These are phyloP conservation scores for Aphodius sticticus DNA, from an alignment of 2,888 invertebrate genomes.

Conservation along the genomic window DNA sequence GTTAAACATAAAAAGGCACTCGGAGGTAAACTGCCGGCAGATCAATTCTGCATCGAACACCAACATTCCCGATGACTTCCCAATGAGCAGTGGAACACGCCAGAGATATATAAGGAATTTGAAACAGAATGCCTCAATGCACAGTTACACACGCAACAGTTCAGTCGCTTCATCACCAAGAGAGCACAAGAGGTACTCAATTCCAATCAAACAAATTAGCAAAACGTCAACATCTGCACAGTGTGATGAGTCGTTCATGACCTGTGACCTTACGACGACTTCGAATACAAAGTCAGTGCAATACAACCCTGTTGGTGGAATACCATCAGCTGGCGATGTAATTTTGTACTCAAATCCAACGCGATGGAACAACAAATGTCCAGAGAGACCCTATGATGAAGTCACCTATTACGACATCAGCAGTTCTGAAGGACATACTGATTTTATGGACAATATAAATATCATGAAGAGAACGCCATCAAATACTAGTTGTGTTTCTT, in stretches of 20 bases:
- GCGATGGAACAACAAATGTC: not conserved
- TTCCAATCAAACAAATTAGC: not conserved
- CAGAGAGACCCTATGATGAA: not conserved
- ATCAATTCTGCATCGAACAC: not conserved
- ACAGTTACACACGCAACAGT: not conserved
- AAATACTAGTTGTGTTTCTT: not conserved
- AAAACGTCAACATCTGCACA: not conserved
- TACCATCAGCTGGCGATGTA: not conserved
- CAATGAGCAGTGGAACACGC: not conserved
- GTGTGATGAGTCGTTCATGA: not conserved
- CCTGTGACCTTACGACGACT: not conserved
- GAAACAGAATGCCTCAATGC: not conserved
- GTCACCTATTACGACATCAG: not conserved
- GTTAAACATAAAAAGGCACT: not conserved
- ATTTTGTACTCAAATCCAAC: not conserved
- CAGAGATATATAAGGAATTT: not conserved
- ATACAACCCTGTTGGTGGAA: not conserved
- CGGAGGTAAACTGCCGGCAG: not conserved
- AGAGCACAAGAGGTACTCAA: not conserved
- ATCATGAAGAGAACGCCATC: not conserved
- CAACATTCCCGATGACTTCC: not conserved
- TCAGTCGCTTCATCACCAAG: not conserved
- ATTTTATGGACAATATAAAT: not conserved
- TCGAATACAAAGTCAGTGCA: not conserved
- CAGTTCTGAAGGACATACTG: too few species aligned